Base-by-base conservation (phyloP, 2,888 invertebrate species). In the Zonitis immaculata region DNA sequence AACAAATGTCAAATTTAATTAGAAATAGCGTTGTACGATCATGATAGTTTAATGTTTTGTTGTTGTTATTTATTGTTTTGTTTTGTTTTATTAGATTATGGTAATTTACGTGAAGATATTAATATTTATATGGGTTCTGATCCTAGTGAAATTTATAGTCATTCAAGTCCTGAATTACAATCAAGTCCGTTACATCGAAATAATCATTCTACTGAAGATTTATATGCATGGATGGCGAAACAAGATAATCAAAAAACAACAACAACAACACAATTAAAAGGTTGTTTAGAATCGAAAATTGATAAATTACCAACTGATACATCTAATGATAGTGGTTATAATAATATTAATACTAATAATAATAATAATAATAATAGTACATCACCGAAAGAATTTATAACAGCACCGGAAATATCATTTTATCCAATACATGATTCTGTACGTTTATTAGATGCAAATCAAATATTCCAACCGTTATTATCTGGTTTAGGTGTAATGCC, bases 221-320 rank as follows among this genome's bases (percentile, higher is more conserved):
- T 96, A 42, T 95, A 96, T 74, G 90, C 89, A 65, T 96, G 95
- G 95, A 95, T 96, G 95, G 93, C 92, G 1, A 90, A 92, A 66
- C 95, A 95, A 54, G 74, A 74, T 35, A 16, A 16, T 9, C 3
- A 3, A 35, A 8, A 14, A 35, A 35, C 35, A 35, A 35, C 35
- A 35, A 14, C 16, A 35, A 16, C 35, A 35, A 35, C 16, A 9
- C 35, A 35, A 18, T 47, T 64, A 27, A 68, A 69, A 60, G 71
- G 68, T 42, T 71, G 66, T 58, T 64, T 73, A 60, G 73, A 74
- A 59, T 72, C 73, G 1, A 74, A 75, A 63, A 73, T 74, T 6
- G 70, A 75, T 48, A 76, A 74, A 1, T 57, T 73, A 9, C 73
- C 73, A 54, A 74, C 74, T 0, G 74, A 74, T 49, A 73, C 74